phyloP scores from a whole-genome alignment of 2,888 invertebrate species.

The Theristus sp. region DNA sequence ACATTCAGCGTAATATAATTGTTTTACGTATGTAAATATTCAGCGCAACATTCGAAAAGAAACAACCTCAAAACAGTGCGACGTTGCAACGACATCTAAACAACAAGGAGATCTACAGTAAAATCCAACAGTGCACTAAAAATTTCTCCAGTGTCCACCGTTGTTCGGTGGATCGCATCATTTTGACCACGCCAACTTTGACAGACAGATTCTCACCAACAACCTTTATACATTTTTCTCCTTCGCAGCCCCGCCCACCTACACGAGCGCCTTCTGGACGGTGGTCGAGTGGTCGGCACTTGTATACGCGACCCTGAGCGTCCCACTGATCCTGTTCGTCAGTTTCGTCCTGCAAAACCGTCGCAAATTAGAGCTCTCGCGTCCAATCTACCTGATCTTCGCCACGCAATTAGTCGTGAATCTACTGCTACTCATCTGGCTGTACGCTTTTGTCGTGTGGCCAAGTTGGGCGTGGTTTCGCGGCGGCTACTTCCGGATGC shows the following conservation, averaged over 20 bases:
- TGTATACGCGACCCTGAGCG: not conserved
- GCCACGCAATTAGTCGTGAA: not conserved
- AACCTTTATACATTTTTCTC: too few relatives aligned
- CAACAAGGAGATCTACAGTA: too few relatives aligned
- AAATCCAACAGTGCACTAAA: too few relatives aligned
- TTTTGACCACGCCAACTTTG: too few relatives aligned
- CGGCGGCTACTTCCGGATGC: not conserved
- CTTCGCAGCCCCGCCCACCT: not conserved
- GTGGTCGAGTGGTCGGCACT: not conserved
- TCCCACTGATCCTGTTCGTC: not conserved
- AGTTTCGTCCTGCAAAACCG: not conserved
- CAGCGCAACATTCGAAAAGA: too few relatives aligned
- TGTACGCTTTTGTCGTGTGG: not conserved
- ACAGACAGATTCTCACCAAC: too few relatives aligned
- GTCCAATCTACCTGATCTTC: not conserved
- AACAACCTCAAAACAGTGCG: too few relatives aligned
- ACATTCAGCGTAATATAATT: too few relatives aligned
- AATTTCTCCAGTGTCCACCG: too few relatives aligned
- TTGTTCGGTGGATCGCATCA: too few relatives aligned
- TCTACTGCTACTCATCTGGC: not conserved
- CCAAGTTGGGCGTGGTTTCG: not conserved
- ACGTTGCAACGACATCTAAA: too few relatives aligned
- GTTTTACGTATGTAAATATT: too few relatives aligned
- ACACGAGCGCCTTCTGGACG: not conserved
- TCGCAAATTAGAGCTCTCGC: not conserved